These are phyloP conservation scores for Rhopilema esculentum DNA, from an alignment of 30 jellyfish, hydroid and myxozoan genomes.

Conservation along the genomic window DNA sequence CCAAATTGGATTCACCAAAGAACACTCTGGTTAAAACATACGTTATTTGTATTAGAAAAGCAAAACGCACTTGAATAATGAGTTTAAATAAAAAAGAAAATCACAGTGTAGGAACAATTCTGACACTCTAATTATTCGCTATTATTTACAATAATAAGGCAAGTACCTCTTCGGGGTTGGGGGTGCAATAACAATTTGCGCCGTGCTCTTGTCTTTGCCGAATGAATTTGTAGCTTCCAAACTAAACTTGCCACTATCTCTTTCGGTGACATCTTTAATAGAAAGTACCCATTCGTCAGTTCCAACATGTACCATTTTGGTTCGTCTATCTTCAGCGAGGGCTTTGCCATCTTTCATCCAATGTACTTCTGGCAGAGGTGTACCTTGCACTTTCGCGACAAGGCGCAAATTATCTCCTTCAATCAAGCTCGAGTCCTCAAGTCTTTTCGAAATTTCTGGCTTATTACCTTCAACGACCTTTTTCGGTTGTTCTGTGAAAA, in stretches of 20 bases:
- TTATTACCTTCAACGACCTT: conserved; percentile 26
- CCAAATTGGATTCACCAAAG: no score
- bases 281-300: conserved; percentile 56
- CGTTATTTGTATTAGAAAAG: no score
- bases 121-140: no score
- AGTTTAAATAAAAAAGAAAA: no score
- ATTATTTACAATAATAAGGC: no score
- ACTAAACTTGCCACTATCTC: conserved; percentile 81
- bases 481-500: conserved; percentile 21
- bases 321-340: conserved; percentile 60
- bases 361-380: conserved; percentile 81
- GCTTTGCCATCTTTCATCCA: conserved; percentile 72
- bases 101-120: no score
- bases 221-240: conserved; percentile 60
- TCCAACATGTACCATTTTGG: conserved; percentile 31
- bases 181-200: conserved; percentile 36
- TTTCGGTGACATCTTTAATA: conserved; percentile 60
- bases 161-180: no score
- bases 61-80: no score
- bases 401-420: conserved; percentile 60
- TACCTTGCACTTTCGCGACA: conserved; percentile 55
- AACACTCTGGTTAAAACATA: no score
- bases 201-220: conserved; percentile 75
- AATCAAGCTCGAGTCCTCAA: not conserved
- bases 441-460: conserved; percentile 42